Base-by-base conservation (phyloP, 2,888 invertebrate genomes). In the Lacanobia oleracea region DNA sequence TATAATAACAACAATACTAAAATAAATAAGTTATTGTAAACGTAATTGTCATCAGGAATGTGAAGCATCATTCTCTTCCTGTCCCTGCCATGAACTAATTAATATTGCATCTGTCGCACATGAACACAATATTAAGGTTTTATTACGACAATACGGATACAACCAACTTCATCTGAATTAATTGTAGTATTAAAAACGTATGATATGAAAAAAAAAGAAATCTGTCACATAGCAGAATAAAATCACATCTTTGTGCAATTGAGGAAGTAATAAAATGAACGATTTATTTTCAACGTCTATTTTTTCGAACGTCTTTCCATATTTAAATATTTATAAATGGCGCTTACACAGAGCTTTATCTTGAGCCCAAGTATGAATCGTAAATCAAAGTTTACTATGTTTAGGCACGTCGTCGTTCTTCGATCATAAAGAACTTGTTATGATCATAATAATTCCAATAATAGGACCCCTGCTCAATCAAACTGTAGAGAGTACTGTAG, bases 211-310 rank as follows among this genome's bases (percentile, higher is more conserved):
- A 48, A 66, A 33, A 12, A 63, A n/a, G 1, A 27, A 18, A 43
- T 12, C 53, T 69, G 54, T 57, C 53, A 53, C 51, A 50, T 18
- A 57, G 4, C 18, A 10, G 14, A 64, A 69, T 67, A 51, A 66
- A 71, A 61, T 43, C 12, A 45, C 12, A 54, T 33, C 8, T 67
- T 70, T 56, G 54, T 79, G 59, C 16, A 62, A 54, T 40, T 40
- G 33, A 53, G 68, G 59, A 59, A 56, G 53, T 65, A 75, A 79
- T 83, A 75, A 81, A 79, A 62, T 56, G 8, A 67, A 67, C 63
- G 33, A 69, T 65, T 69, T 1, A 79, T 75, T 74, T 81, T 53
- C 40, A 10, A 48, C 53, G 67, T 43, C 33, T 40, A n/a, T 37
- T 61, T 43, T 14, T 50, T 45, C 5, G 14, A 53, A 8, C 48